Evolutionary conservation across 2,888 invertebrate genomes (phyloP).

Genomic region (Phasia obesa): DNA sequence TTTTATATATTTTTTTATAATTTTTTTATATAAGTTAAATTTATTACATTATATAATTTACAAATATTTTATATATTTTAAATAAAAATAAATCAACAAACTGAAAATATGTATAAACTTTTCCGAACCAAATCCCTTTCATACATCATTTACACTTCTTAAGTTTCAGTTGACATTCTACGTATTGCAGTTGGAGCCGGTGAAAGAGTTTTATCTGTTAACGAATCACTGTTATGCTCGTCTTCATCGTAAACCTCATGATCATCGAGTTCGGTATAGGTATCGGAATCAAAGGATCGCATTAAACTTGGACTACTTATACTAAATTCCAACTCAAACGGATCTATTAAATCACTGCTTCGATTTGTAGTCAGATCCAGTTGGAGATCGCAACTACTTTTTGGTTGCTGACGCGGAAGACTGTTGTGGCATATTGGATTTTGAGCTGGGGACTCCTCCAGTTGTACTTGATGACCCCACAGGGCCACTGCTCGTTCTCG

Average conservation of each 20-base stretch:
- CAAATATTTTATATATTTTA: neutral
- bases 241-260: slow-evolving; percentile 13
- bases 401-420: slow-evolving; percentile 81
- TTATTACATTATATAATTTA: neutral
- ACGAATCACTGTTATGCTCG: slow-evolving; percentile 71
- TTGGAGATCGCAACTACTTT: slow-evolving; percentile 76
- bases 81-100: neutral
- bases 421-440: slow-evolving; percentile 82
- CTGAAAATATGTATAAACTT: neutral
- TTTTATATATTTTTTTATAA: no score
- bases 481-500: slow-evolving; percentile 81
- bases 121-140: neutral
- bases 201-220: slow-evolving; percentile 76
- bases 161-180: slow-evolving; percentile 69
- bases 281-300: slow-evolving; percentile 77
- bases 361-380: slow-evolving; percentile 50
- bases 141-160: neutral
- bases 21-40: neutral
- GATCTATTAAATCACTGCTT: slow-evolving; percentile 73
- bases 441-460: slow-evolving; percentile 76
- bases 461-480: slow-evolving; percentile 80
- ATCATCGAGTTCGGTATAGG: slow-evolving; percentile 59
- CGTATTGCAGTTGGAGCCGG: slow-evolving; percentile 79
- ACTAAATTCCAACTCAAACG: slow-evolving; percentile 79
- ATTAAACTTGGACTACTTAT: slow-evolving; percentile 82